Base-by-base conservation (phyloP, 2,797 vertebrate genomes). In the Phataginus tricuspis region DNA sequence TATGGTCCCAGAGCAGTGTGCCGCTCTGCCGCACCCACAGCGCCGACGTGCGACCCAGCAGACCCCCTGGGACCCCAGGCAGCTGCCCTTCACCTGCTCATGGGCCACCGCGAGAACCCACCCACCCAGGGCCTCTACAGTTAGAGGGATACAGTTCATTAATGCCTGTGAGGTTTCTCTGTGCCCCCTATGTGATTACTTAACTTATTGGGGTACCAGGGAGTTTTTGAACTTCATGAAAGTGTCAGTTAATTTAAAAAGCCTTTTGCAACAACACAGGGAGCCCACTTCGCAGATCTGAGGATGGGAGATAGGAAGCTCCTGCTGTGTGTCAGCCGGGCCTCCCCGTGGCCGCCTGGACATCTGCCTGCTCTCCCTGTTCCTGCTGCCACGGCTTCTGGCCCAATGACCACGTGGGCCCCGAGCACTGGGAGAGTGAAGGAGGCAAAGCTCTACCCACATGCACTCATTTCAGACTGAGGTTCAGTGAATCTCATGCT, bases 401-500 rank as follows among this genome's bases (percentile, higher is more conserved):
- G 1, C 12, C 2, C 39, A 29, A 7, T 0, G 27, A 23, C 1
- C 49, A 16, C 13, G 0, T 37, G 25, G 45, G 64, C 51, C 0
- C 16, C 0, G 6, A 45, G 51, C 15, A 18, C 78, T 2, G 2
- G 10, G 11, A 3, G 19, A 10, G 19, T 3, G 7, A 16, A 18
- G 15, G 3, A 31, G 45, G 59, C 16, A 4, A 2, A 31, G 0
- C 7, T 57, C 11, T 18, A 57, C 1, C 6, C 31, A 27, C 2
- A 2, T 9, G 16, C 2, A 10, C 3, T 72, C 15, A 7, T 21
- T 14, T 53, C 2, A 27, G 19, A 31, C 1, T 2, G 42, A 8
- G 0, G 4, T 5, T 8, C 11, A 0, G 0, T 2, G 90, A 51
- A 0, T 21, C 31, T 27, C 1, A 0, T 37, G 57, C 31, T 55